Base-by-base conservation (phyloP, 2,888 invertebrate genomes). In the Dioctria rufipes region DNA sequence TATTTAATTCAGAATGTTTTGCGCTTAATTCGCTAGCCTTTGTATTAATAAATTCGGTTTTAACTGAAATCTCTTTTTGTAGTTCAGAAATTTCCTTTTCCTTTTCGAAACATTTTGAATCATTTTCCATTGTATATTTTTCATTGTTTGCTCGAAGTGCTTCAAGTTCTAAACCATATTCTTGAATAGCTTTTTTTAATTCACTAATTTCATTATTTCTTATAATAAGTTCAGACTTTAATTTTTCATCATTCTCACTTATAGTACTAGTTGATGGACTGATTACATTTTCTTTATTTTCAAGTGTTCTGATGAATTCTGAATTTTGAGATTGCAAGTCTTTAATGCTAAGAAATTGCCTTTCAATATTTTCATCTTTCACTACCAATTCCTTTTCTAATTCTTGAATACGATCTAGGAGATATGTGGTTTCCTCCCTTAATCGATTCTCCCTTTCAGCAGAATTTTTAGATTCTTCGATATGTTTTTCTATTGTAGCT, bases 341-440 rank as follows among this genome's bases (percentile, higher is more conserved):
- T 77, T 88, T 86, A 54, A 88, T 85, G 51, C 86, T 86, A 82
- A 87, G 82, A 2, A 86, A 86, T 81, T 89, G 85, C 67, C 88
- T 88, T 82, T 88, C 88, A 49, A 90, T 84, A 49, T 89, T 88
- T 54, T 87, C 86, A 80, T 87, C 87, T 63, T 88, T 88, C 49
- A 82, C 83, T 63, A 87, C 81, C 65, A 88, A 81, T 79, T 88
- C 87, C 4, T 84, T 81, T 82, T 87, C 86, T 42, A 88, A 82
- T 5, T 84, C 82, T 8, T 86, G 85, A 81, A 86, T 87, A 81
- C 87, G 85, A n/a, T 84, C 84, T 60, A 86, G 84, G 69, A 88
- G 82, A 75, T 87, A 85, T 49, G 84, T 84, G 0, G 87, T 83
- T 67, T 87, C 86, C 75, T 86, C 86, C 6, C 85, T 84, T 60